Percentiles rank a stretch among this genome's conserved stretches.
These are phyloP conservation scores for Siniperca obscura DNA, from an alignment of 2,797 vertebrate genomes.

Conservation along the genomic window DNA sequence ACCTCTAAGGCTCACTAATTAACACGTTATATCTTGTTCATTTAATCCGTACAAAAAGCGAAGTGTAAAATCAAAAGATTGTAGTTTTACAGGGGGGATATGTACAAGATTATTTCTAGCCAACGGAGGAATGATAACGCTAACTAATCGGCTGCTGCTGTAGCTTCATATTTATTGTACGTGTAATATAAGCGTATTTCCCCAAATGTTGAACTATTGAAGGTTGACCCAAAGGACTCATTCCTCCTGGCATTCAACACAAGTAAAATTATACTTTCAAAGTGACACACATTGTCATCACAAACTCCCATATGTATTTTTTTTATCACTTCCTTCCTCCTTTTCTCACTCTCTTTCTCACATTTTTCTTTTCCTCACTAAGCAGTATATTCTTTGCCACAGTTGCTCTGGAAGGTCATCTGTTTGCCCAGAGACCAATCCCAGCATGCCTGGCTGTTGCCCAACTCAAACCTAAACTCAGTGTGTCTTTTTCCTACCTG, in stretches of 20 bases:
- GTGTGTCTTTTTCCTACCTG: slow-evolving; percentile 62
- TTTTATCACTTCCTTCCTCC: slow-evolving; percentile 47
- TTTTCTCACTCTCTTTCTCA: slow-evolving; percentile 67
- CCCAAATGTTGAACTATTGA: not conserved
- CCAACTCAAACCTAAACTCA: slow-evolving; percentile 31
- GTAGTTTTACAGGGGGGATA: not conserved
- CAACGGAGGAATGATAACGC: not conserved
- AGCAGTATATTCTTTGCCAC: slow-evolving; percentile 55
- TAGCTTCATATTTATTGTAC: not conserved
- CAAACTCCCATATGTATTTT: slow-evolving; percentile 52
- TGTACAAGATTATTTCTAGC: not conserved
- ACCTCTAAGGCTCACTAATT: not conserved
- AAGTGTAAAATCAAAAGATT: not conserved
- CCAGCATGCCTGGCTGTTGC: slow-evolving; percentile 63
- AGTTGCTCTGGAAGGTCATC: slow-evolving; percentile 64
- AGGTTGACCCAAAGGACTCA: slow-evolving; percentile 6
- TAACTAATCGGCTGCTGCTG: not conserved
- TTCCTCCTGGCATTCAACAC: not conserved
- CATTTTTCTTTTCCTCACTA: slow-evolving; percentile 52
- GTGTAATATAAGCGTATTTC: accelerated
- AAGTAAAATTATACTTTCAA: slow-evolving; percentile 38
- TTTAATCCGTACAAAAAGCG: too few relatives aligned
- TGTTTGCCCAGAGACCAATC: slow-evolving; percentile 65
- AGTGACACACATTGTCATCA: slow-evolving; percentile 51
- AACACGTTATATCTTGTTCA: not conserved